Evolutionary conservation across 1,140 invertebrate species (phyloP), one percentile per base, ranked within the genome.

Genomic region (Euschistus heros): DNA sequence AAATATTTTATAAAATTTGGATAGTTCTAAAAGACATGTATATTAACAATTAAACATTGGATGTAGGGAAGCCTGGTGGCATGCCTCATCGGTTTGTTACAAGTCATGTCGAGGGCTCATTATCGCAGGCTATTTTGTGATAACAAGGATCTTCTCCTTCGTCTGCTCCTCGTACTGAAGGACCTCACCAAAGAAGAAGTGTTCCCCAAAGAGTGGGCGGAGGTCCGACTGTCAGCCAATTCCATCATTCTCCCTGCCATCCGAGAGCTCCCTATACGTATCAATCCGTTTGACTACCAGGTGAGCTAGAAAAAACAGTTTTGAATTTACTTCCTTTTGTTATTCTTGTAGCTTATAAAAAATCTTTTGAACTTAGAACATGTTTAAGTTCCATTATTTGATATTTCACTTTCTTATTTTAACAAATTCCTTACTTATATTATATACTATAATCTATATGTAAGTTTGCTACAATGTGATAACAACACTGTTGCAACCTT

Each of bases 141-240:
- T 64, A 77, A 91, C 70, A 92, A 94, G 73, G 93, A 97, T 71
- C 94, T 97, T 72, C 79, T 98, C 0, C 84, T 94, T 71, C 82
- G 64, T 5, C 42, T 65, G 1, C 64, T 65, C 27, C 55, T 65
- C 18, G 89, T 97, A 0, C 88, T 97, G 68, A 81, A 86, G 24
- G 86, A 92, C 74, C 80, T 97, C 4, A 84, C 95, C 17, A 81
- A 84, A 68, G 81, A 89, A 74, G 85, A 89, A 68, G 88, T 97
- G 0, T 98, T 94, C 72, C 87, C 92, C 4, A 77, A 82, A 0
- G 94, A 97, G 74, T 99, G 96, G 96, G 80, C 94, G 60, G 86
- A 95, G 14, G 91, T 98, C 75, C 85, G 91, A 72, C 87, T 97
- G 80, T 84, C 92, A 52, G 87, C 91, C 61, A 96, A 96, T 74